These are phyloP conservation scores for Drosophila mettleri DNA, from an alignment of 2,888 invertebrate genomes.

Conservation along the genomic window DNA sequence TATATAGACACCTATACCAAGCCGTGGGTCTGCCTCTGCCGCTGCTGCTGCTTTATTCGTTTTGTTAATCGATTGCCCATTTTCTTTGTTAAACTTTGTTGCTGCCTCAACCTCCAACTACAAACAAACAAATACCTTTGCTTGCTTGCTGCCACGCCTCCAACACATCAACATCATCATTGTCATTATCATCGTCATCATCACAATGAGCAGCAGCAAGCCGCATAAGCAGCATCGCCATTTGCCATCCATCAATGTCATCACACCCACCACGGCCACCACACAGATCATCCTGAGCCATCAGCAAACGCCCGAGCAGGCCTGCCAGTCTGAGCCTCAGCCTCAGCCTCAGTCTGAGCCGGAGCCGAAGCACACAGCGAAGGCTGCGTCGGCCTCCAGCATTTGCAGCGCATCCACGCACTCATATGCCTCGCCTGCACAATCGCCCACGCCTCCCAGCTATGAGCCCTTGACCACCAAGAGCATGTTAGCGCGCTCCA, in stretches of 20 bases:
- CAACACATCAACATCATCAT: conserved; percentile 31
- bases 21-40: conserved; percentile 18
- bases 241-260: conserved; percentile 78
- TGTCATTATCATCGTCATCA: conserved; percentile 33
- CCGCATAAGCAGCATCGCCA: conserved; percentile 65
- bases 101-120: conserved; percentile 52
- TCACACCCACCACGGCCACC: conserved; percentile 77
- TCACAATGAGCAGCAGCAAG: conserved; percentile 30
- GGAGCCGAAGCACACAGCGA: background rate
- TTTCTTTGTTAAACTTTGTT: conserved; percentile 73
- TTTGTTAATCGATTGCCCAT: conserved; percentile 72
- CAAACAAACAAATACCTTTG: conserved; percentile 38
- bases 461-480: conserved; percentile 74
- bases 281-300: conserved; percentile 74
- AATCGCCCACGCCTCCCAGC: conserved; percentile 52
- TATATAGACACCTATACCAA: conserved; percentile 3
- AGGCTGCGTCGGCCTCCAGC: conserved; percentile 28
- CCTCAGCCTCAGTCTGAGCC: too few relatives aligned
- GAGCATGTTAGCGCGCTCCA: conserved; percentile 74
- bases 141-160: conserved; percentile 50
- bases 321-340: background rate
- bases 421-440: conserved; percentile 70
- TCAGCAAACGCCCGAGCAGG: conserved; percentile 41
- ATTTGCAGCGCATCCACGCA: conserved; percentile 57
- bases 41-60: conserved; percentile 55